Evolutionary conservation across 2,888 invertebrate genomes (phyloP), one percentile per base, ranked within the genome.

Genomic region (Caenorhabditis imperialis): DNA sequence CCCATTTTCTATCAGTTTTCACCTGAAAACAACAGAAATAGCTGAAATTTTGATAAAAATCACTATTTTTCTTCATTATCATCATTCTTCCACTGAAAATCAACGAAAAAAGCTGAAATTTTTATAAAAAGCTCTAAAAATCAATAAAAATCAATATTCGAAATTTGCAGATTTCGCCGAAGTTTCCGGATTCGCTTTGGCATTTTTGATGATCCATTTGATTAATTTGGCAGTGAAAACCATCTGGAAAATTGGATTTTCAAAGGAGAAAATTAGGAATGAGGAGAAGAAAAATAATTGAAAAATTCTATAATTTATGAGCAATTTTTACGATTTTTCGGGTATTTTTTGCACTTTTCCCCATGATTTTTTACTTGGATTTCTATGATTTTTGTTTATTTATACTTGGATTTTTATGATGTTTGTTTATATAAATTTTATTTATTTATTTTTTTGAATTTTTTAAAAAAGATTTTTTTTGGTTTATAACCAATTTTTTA

Each of bases 111-210:
- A 7, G 30, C 30, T 30, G 6, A 10, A 10, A 30, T 3, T 40
- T 40, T 5, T 18, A 14, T 40, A 35, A 40, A 23, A 50, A 25
- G 18, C 40, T 38, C 22, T 5, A 33, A 50, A 8, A 18, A 35
- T 33, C 12, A 35, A 20, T 14, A 20, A 50, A 35, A 35, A 33
- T 51, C n/a, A 18, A 33, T 5, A 5, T 2, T 30, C 5, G 6
- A 48, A 25, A 23, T 30, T 47, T 73, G 16, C 27, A 62, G 74
- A 69, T 35, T 75, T 69, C 44, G 53, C 74, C 42, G 74, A 75
- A 54, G 74, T 75, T 6, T 70, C 69, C 20, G 74, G 74, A 10
- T 75, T 69, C 20, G 69, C 69, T 0, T 7, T 75, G 12, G 62
- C 63, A 7, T 75, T 70, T 23, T 35, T 75, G 1, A 45, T 62